These are phyloP conservation scores for Oncorhynchus masou DNA, from an alignment of 2,113 vertebrate species.

Conservation along the genomic window DNA sequence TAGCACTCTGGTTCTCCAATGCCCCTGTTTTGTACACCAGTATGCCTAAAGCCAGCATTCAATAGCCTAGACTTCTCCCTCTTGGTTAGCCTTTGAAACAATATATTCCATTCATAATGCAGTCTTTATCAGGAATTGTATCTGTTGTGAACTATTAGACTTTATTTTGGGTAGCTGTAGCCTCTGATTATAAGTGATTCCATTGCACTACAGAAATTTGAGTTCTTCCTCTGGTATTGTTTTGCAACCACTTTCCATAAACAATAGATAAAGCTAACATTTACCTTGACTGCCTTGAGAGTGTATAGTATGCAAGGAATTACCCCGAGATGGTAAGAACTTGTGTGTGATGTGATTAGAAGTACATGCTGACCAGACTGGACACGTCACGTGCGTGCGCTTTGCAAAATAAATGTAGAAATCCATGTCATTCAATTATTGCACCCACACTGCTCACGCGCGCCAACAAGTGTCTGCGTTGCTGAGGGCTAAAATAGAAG, in stretches of 20 bases:
- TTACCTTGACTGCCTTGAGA: background rate
- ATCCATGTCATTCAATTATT: too few relatives aligned
- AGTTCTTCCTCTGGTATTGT: background rate
- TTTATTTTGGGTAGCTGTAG: background rate
- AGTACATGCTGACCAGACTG: background rate
- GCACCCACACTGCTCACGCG: too few relatives aligned
- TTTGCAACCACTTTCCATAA: background rate
- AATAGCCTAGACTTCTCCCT: background rate
- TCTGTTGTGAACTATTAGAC: background rate
- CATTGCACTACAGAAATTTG: background rate
- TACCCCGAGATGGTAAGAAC: background rate
- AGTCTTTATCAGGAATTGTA: background rate
- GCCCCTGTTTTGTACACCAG: too few relatives aligned
- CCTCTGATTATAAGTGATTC: background rate
- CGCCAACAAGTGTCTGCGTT: too few relatives aligned
- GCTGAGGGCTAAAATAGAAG: too few relatives aligned
- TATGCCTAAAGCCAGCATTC: background rate
- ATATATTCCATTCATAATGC: background rate
- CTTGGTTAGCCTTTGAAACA: background rate
- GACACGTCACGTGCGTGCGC: too few relatives aligned
- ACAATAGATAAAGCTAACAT: background rate
- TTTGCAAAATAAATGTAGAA: too few relatives aligned
- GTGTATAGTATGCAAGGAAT: background rate
- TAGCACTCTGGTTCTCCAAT: background rate
- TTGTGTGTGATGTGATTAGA: background rate